These are phyloP conservation scores for Bombyx mori DNA, from an alignment of 1,140 invertebrate species.

Conservation along the genomic window DNA sequence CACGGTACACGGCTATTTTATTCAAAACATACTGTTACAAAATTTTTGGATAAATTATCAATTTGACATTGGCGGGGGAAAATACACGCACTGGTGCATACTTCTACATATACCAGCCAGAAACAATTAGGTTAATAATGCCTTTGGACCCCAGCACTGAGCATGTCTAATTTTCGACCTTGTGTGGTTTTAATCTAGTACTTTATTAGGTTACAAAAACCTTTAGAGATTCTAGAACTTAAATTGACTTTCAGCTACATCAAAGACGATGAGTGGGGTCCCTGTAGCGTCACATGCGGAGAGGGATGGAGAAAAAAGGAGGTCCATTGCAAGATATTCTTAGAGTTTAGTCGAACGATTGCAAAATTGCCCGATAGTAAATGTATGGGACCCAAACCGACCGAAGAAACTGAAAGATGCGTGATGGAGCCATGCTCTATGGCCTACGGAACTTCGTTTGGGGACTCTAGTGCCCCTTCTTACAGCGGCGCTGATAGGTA, in stretches of 20 bases:
- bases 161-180: slow-evolving; percentile 36
- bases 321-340: slow-evolving; percentile 93
- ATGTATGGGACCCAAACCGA: slow-evolving; percentile 87
- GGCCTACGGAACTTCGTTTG: slow-evolving; percentile 73
- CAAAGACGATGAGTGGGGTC: slow-evolving; percentile 83
- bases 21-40: slow-evolving; percentile 10
- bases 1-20: slow-evolving; percentile 31
- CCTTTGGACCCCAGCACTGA: slow-evolving; percentile 47
- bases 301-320: slow-evolving; percentile 85
- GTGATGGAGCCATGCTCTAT: slow-evolving; percentile 82
- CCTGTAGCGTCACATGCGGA: slow-evolving; percentile 91
- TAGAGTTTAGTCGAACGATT: slow-evolving; percentile 90
- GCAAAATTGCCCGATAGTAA: slow-evolving; percentile 90
- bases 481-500: slow-evolving; percentile 54
- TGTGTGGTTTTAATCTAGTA: slow-evolving; percentile 18
- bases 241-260: slow-evolving; percentile 63
- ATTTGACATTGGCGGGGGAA: slow-evolving; percentile 31
- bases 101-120: slow-evolving; percentile 68
- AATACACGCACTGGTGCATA: slow-evolving; percentile 60
- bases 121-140: slow-evolving; percentile 39
- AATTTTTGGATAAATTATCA: slow-evolving; percentile 21
- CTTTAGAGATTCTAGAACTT: background rate
- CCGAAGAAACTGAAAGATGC: slow-evolving; percentile 84
- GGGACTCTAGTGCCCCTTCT: slow-evolving; percentile 73
- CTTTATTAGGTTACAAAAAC: background rate